Conservation (phyloP, 2,888 invertebrate species). For the Lissocephala sabroskyi region DNA sequence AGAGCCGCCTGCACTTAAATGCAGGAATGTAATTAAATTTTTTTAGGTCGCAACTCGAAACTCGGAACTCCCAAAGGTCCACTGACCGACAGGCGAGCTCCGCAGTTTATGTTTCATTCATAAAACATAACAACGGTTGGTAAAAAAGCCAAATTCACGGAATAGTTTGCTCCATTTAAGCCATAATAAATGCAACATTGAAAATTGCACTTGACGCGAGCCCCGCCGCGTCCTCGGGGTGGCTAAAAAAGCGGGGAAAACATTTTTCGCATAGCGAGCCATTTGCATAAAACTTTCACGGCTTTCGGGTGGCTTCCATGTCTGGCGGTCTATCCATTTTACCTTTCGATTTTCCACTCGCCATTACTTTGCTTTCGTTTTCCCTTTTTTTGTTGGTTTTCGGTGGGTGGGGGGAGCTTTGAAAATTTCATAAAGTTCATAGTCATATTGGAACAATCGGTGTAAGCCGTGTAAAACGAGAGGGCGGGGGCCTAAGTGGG, state of each 20-base stretch:
- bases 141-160: slow-evolving; percentile 4
- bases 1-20: not conserved
- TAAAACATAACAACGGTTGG: not conserved
- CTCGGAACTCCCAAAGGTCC: too few species aligned
- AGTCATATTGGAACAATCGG: not conserved
- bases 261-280: slow-evolving; percentile 23
- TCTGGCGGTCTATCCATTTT: not conserved
- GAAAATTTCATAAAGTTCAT: slow-evolving; percentile 3
- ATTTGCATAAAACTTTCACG: slow-evolving; percentile 53
- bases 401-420: too few species aligned
- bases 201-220: slow-evolving; percentile 39
- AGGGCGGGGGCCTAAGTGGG: too few species aligned
- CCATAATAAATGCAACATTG: slow-evolving; percentile 35
- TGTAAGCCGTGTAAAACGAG: too few species aligned
- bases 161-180: slow-evolving; percentile 6
- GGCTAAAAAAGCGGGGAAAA: too few species aligned
- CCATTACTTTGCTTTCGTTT: not conserved
- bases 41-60: not conserved
- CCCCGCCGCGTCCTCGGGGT: too few species aligned
- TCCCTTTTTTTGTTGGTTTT: not conserved
- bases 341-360: not conserved
- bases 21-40: slow-evolving; percentile 21
- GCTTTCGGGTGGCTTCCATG: slow-evolving; percentile 19
- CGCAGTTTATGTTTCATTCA: too few species aligned
- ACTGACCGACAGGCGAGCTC: too few species aligned